Base-by-base conservation (phyloP, 2,797 vertebrate genomes). In the Champsocephalus esox region DNA sequence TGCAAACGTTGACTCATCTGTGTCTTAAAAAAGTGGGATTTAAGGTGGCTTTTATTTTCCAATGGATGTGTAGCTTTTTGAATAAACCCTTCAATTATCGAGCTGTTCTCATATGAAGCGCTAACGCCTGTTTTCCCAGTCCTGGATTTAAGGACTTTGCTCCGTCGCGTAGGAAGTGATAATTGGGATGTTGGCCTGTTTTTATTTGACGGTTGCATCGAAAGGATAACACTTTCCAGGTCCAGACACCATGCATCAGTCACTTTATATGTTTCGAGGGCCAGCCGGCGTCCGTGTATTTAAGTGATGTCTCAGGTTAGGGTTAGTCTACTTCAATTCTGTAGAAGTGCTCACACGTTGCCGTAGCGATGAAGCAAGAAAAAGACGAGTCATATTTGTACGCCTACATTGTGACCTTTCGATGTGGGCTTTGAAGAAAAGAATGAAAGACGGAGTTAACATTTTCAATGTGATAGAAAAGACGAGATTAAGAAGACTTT, bases 61-160 rank as follows among this genome's bases (percentile, higher is more conserved):
- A 89, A 76, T 75, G 74, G 43, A 83, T 73, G 57, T 82, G 75
- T 63, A 80, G 55, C 79, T 72, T 87, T 89, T 79, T 81, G 76
- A 83, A 32, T 80, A 62, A 92, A 92, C 83, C 88, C 86, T 50
- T 88, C 86, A 89, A 88, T 92, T 92, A 92, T 63, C 46, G 34
- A 73, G 81, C 66, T 46, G 61, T 56, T 69, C 72, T 70, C 64
- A 59, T 80, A 52, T 62, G 16, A 90, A 87, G 68, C 54, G 56
- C 82, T 80, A 82, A 81, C 62, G 74, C 82, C 59, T 68, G 86
- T 16, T 87, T 89, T 92, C 91, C 86, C 85, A 84, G 61, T 69
- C 66, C 57, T 24, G 70, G 84, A 75, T 69, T 77, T 51, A 79
- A 75, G 68, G 65, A 77, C 66, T 86, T 79, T 86, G 87, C 88